These are phyloP conservation scores for Argopecten irradians DNA, from an alignment of 1,140 invertebrate species.

Conservation along the genomic window DNA sequence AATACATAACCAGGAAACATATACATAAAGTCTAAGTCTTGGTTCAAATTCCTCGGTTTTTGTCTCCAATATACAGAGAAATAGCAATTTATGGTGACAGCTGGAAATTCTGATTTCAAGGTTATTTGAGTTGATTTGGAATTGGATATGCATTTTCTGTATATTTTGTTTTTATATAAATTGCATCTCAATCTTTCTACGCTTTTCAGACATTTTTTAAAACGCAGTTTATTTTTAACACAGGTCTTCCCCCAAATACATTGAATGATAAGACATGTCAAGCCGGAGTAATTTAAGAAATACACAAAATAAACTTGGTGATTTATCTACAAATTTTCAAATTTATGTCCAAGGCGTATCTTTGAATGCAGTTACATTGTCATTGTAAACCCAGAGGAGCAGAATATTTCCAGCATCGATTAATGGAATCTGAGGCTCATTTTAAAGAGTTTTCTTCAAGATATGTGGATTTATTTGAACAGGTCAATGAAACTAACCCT, in stretches of 20 bases:
- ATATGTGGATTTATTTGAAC: constrained; percentile 1
- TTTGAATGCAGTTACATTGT: not conserved
- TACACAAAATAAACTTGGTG: not conserved
- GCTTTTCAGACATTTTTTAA: not conserved
- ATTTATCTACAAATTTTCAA: not conserved
- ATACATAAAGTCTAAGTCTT: not conserved
- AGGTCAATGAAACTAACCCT: not conserved
- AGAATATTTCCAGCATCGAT: not conserved
- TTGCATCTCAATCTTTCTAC: not conserved
- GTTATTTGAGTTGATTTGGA: not conserved
- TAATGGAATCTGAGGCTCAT: not conserved
- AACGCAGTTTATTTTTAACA: not conserved
- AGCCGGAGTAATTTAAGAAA: not conserved
- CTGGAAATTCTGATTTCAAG: not conserved
- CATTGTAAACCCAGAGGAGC: not conserved
- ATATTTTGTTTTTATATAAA: not conserved
- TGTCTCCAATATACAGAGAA: not conserved
- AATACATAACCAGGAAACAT: not conserved
- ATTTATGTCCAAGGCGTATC: not conserved
- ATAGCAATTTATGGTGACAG: not conserved
- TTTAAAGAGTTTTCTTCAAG: not conserved
- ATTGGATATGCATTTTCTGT: not conserved
- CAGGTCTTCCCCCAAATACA: not conserved
- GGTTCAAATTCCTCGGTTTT: not conserved
- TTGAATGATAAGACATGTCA: not conserved